These are phyloP conservation scores for Koerneria pararmatus DNA, from an alignment of 2,888 invertebrate species.

Conservation along the genomic window DNA sequence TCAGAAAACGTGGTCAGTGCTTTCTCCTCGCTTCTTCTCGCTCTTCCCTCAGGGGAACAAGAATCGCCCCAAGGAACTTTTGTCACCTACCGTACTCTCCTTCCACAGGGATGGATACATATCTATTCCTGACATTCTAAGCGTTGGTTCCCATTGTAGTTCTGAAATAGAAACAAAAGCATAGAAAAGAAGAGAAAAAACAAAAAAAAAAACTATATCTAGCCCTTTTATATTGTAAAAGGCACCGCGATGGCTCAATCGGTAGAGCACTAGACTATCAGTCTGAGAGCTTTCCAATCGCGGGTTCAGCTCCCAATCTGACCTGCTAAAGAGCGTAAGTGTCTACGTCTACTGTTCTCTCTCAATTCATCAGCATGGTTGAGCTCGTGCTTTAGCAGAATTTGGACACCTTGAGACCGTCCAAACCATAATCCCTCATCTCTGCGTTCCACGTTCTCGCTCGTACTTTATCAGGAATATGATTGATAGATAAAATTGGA, in stretches of 20 bases:
- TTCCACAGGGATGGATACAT: constrained; percentile 51
- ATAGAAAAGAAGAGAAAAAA: background rate
- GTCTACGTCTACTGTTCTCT: too few relatives aligned
- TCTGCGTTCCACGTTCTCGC: too few relatives aligned
- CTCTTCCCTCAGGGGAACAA: constrained; percentile 36
- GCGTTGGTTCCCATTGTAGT: constrained; percentile 26
- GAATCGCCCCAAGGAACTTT: constrained; percentile 18
- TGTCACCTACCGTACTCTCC: constrained; percentile 46
- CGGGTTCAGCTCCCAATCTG: too few relatives aligned
- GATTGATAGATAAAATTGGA: background rate
- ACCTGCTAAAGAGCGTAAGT: too few relatives aligned
- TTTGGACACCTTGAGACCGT: too few relatives aligned
- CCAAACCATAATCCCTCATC: too few relatives aligned
- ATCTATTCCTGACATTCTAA: constrained; percentile 44
- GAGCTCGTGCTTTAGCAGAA: too few relatives aligned
- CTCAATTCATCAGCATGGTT: too few relatives aligned
- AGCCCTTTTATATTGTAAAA: constrained; percentile 6
- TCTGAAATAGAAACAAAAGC: background rate
- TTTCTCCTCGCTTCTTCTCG: constrained; percentile 45
- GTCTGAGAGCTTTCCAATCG: too few relatives aligned
- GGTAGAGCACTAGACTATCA: too few relatives aligned
- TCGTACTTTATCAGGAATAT: too few relatives aligned
- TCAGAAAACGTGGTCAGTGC: constrained; percentile 37
- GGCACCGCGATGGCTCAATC: too few relatives aligned
- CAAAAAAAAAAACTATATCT: background rate